Conservation (phyloP, 1,140 invertebrate genomes). For the Latrodectus geometricus region DNA sequence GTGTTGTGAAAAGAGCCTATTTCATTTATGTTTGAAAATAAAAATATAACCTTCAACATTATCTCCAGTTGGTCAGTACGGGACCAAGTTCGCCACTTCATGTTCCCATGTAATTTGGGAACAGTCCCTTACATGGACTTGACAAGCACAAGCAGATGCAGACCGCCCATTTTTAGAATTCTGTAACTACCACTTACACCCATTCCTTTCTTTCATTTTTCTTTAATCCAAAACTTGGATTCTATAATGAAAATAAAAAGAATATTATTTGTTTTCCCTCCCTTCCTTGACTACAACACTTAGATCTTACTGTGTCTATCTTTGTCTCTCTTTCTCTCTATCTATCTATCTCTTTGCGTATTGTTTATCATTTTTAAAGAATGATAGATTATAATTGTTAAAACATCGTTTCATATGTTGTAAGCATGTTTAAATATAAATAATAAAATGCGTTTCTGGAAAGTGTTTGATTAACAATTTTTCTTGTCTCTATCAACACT, state of each 20-base stretch:
- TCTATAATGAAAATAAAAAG: neutral
- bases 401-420: constrained; percentile 49
- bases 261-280: neutral
- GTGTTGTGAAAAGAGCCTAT: too few species aligned
- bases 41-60: neutral
- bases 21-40: too few species aligned
- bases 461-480: neutral
- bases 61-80: neutral
- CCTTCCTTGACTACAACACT: neutral
- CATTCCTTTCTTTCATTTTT: too few species aligned
- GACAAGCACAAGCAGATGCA: constrained; percentile 5
- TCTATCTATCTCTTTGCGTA: constrained; percentile 5
- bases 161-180: constrained; percentile 3
- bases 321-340: neutral
- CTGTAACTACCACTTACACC: too few species aligned
- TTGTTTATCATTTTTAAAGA: constrained; percentile 19
- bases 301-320: neutral
- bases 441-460: constrained; percentile 47
- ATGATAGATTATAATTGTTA: constrained; percentile 38
- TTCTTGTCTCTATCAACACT: neutral
- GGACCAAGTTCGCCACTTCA: neutral
- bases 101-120: neutral
- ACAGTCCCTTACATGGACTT: neutral
- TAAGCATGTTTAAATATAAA: constrained; percentile 54
- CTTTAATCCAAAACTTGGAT: too few species aligned